Percentiles rank a stretch among this genome's conserved stretches.
Conservation (phyloP, 2,113 vertebrate genomes). For the Myodes glareolus region DNA sequence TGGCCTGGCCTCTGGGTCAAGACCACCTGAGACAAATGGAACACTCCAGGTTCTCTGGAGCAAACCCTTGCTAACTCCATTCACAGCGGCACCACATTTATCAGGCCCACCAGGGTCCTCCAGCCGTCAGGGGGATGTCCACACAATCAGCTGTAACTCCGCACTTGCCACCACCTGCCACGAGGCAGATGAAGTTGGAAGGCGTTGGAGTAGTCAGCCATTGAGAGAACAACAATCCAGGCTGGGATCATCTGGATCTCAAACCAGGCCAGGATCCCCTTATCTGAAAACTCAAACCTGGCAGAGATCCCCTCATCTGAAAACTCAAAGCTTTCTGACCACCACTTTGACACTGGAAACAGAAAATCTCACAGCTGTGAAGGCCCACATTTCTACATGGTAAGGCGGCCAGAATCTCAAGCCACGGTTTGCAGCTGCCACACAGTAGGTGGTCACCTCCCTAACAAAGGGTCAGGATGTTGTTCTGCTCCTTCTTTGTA, state of each 20-base stretch:
- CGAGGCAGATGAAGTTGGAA: background rate
- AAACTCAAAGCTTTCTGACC: background rate
- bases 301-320: no score
- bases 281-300: background rate
- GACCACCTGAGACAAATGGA: rapidly evolving
- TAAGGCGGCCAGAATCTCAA: no score
- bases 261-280: background rate
- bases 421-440: no score
- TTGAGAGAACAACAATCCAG: background rate
- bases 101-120: background rate
- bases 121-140: background rate
- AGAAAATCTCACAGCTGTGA: background rate
- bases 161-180: background rate
- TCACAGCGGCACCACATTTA: background rate
- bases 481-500: no score
- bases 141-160: no score
- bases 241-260: no score
- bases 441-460: no score
- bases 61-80: rapidly evolving
- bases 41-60: background rate
- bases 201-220: background rate
- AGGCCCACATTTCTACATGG: no score
- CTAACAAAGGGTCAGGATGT: no score
- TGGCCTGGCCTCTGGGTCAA: background rate
- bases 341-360: background rate